phyloP scores from a whole-genome alignment of 1,140 invertebrate genomes.

The Trachelipus rathkii region DNA sequence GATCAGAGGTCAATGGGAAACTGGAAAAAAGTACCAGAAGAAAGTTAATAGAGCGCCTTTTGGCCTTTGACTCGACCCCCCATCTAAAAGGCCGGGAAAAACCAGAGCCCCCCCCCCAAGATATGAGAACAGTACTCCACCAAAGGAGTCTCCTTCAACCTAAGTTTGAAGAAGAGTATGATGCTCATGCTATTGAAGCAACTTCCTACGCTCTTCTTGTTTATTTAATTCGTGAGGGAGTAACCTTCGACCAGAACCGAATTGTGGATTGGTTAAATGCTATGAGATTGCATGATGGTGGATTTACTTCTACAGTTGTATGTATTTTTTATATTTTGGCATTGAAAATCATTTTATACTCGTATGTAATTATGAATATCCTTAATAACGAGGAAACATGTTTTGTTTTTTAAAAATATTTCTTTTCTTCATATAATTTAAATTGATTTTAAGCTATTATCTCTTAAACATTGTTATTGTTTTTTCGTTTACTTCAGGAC shows the following conservation, averaged over 20 bases:
- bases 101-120: too few species aligned
- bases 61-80: too few species aligned
- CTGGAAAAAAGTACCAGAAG: too few species aligned
- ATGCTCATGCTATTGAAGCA: conserved; percentile 56
- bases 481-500: conserved; percentile 48
- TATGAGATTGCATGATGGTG: conserved; percentile 57
- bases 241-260: conserved; percentile 51
- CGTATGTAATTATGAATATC: too few species aligned
- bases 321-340: conserved; percentile 10
- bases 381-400: too few species aligned
- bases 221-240: conserved; percentile 53
- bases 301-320: conserved; percentile 59
- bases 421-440: too few species aligned
- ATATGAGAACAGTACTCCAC: too few species aligned
- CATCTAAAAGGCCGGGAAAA: too few species aligned
- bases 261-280: conserved; percentile 61
- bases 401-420: too few species aligned
- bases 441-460: conserved; percentile 13
- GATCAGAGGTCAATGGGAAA: too few species aligned
- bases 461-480: neutral
- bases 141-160: conserved; percentile 55
- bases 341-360: too few species aligned
- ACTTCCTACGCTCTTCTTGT: conserved; percentile 60
- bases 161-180: conserved; percentile 49
- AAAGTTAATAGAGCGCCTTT: too few species aligned